Evolutionary conservation across 2,797 vertebrate species (phyloP).

Genomic region (Hippocampus kuda): DNA sequence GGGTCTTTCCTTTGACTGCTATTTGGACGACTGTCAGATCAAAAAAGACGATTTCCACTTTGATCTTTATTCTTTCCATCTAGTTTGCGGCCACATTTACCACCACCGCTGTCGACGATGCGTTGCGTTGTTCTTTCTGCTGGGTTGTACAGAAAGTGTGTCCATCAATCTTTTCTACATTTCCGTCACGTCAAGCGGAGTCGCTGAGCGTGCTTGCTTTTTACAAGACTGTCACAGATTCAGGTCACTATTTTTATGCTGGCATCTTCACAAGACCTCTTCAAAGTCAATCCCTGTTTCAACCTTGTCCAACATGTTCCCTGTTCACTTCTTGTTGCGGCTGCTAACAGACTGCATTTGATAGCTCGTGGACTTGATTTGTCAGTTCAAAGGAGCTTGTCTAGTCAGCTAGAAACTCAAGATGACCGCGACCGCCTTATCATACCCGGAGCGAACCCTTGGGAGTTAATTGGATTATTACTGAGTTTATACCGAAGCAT

Average conservation of each 20-base stretch:
- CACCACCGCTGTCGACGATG: too few relatives aligned
- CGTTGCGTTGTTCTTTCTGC: too few relatives aligned
- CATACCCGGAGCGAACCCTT: too few relatives aligned
- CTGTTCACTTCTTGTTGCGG: background rate
- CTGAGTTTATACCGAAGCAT: background rate
- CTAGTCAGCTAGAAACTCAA: background rate
- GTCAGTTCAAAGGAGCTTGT: background rate
- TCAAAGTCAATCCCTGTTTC: background rate
- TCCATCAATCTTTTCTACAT: background rate
- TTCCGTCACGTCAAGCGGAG: background rate
- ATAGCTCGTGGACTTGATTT: background rate
- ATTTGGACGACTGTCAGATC: too few relatives aligned
- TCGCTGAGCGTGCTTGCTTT: background rate
- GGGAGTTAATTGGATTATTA: background rate
- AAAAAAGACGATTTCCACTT: too few relatives aligned
- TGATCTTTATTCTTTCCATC: too few relatives aligned
- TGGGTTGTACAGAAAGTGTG: too few relatives aligned
- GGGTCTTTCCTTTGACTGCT: too few relatives aligned
- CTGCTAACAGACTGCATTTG: background rate
- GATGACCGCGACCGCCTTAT: background rate
- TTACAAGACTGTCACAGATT: background rate
- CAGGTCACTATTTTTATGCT: background rate
- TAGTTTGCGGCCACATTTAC: too few relatives aligned
- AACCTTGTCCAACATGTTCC: conserved; percentile 1
- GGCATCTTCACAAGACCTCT: background rate